Percentiles rank a stretch among this genome's conserved stretches.
Evolutionary conservation across 2,113 vertebrate species (phyloP).

Genomic region (Camelus dromedarius): DNA sequence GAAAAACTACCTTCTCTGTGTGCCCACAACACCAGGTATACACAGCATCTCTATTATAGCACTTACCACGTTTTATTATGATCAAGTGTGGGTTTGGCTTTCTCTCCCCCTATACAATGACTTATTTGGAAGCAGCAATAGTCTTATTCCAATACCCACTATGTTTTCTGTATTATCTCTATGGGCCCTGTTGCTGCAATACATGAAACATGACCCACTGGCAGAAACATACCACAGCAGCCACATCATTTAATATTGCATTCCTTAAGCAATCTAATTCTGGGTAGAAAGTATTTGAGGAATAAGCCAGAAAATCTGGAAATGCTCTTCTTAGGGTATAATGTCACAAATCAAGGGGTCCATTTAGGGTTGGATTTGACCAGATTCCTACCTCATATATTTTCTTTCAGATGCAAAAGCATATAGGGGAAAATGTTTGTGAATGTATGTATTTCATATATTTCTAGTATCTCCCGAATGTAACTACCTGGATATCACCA

Average conservation of each 20-base stretch:
- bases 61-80: background rate
- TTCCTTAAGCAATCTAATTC: slow-evolving; percentile 40
- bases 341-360: background rate
- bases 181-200: background rate
- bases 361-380: background rate
- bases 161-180: slow-evolving; percentile 42
- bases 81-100: background rate
- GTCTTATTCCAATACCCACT: background rate
- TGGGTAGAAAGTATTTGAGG: slow-evolving; percentile 4
- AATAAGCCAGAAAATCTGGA: slow-evolving; percentile 26
- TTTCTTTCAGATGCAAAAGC: slow-evolving; percentile 28
- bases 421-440: background rate
- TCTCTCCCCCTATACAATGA: background rate
- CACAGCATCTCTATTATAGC: background rate
- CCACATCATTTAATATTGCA: background rate
- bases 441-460: background rate
- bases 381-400: background rate
- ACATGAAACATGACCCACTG: slow-evolving; percentile 31
- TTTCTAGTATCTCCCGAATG: background rate
- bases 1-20: background rate
- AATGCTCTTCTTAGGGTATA: slow-evolving; percentile 34
- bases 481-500: background rate
- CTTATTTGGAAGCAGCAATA: background rate
- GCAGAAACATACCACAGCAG: slow-evolving; percentile 14
- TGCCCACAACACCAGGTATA: background rate